Conservation (phyloP, 2,113 vertebrate genomes). For the Chionis minor region DNA sequence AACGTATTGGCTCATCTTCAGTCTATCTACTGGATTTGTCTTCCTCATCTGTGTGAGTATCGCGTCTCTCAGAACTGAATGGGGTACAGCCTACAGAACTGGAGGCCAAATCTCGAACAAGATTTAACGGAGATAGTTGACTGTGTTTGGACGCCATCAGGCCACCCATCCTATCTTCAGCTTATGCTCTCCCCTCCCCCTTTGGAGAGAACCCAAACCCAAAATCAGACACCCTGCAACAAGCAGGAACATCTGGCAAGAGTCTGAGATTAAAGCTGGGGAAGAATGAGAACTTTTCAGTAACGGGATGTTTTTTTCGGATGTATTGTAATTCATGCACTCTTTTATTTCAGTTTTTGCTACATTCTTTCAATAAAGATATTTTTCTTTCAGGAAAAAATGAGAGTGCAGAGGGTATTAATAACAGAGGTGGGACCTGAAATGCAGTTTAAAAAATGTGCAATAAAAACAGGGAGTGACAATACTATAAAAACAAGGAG, state of each 20-base stretch:
- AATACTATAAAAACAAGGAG: not conserved
- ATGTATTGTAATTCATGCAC: not conserved
- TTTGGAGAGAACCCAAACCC: slow-evolving; percentile 31
- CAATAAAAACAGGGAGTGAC: not conserved
- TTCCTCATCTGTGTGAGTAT: not conserved
- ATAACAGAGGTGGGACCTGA: not conserved
- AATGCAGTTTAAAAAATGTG: not conserved
- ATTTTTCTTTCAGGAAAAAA: slow-evolving; percentile 12
- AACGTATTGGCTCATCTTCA: not conserved
- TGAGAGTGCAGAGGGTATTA: not conserved
- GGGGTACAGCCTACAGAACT: not conserved
- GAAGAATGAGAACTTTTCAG: not conserved
- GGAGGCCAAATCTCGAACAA: slow-evolving; percentile 2
- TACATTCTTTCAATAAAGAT: not conserved
- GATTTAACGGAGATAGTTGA: not conserved
- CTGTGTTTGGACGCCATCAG: not conserved
- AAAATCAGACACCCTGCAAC: not conserved
- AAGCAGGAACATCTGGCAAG: slow-evolving; percentile 19
- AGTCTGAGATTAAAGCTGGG: not conserved
- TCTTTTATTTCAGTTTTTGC: not conserved
- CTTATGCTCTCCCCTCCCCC: not conserved
- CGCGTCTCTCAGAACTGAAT: not conserved
- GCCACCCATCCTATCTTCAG: slow-evolving; percentile 14
- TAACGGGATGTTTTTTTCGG: not conserved
- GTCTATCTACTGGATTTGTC: not conserved